Conservation (phyloP, 2,797 vertebrate species). For the Glyptemys insculpta region DNA sequence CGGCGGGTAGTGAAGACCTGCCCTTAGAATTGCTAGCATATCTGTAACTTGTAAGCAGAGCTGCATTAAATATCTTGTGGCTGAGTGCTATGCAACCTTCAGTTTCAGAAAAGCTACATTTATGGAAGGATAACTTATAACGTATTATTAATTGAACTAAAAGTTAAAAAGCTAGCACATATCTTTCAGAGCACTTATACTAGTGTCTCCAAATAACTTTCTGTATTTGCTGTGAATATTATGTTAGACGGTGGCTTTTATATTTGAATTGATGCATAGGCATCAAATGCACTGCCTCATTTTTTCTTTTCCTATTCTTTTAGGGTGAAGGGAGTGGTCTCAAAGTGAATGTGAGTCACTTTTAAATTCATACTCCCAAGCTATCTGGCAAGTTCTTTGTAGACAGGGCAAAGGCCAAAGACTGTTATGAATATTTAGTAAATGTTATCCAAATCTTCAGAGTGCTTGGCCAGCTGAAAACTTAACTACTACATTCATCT, state of each 20-base stretch:
- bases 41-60: neutral
- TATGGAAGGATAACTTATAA: neutral
- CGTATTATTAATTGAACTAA: neutral
- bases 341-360: conserved; percentile 38
- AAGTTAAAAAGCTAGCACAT: neutral
- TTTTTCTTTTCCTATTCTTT: neutral
- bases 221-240: neutral
- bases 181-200: neutral
- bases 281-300: neutral
- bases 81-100: neutral
- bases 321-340: conserved; percentile 42
- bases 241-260: conserved; percentile 16
- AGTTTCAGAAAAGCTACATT: fast-evolving
- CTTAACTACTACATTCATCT: neutral
- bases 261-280: neutral
- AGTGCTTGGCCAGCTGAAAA: conserved; percentile 40
- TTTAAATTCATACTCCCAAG: conserved; percentile 45
- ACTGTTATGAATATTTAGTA: conserved; percentile 52
- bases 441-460: conserved; percentile 7
- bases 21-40: neutral
- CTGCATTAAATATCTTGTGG: neutral
- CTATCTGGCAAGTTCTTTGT: conserved; percentile 25
- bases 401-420: conserved; percentile 9
- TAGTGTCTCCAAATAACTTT: neutral
- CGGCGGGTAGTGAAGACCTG: no score